Conservation (phyloP, 2,113 vertebrate genomes). For the Pollachius pollachius region DNA sequence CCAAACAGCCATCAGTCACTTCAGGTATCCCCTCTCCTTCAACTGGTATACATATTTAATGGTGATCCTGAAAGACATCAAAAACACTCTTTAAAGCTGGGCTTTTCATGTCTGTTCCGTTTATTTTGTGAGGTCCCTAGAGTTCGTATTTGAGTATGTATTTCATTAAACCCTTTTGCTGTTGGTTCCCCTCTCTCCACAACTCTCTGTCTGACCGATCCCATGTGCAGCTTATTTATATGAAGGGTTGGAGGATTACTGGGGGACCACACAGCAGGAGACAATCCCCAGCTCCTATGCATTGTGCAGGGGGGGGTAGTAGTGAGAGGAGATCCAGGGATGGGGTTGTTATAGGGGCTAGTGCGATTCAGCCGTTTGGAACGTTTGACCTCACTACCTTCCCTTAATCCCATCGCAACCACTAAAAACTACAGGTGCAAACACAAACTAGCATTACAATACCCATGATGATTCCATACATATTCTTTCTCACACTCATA, state of each 20-base stretch:
- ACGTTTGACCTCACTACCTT: background rate
- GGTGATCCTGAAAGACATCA: conserved; percentile 51
- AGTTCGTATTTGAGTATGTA: conserved; percentile 28
- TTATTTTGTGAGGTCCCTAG: conserved; percentile 34
- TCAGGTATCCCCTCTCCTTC: conserved; percentile 15
- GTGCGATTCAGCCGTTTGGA: background rate
- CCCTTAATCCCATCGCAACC: background rate
- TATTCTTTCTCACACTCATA: conserved; percentile 6
- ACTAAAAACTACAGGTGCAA: background rate
- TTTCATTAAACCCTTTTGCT: conserved; percentile 12
- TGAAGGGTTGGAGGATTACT: background rate
- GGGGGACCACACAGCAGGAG: background rate
- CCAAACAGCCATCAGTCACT: conserved; percentile 17
- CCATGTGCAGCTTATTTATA: conserved; percentile 1
- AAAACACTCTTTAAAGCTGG: conserved; percentile 56
- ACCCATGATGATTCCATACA: background rate
- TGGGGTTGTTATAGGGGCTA: background rate
- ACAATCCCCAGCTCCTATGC: background rate
- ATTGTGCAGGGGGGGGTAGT: background rate
- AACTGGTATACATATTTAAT: conserved; percentile 60
- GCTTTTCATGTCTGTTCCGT: conserved; percentile 69
- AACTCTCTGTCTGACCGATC: background rate
- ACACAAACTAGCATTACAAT: background rate
- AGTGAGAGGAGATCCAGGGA: background rate
- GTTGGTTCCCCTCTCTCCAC: background rate